Percentiles rank a stretch among this genome's conserved stretches.
Conservation (phyloP, 1,140 invertebrate species). For the Cydia pomonella region DNA sequence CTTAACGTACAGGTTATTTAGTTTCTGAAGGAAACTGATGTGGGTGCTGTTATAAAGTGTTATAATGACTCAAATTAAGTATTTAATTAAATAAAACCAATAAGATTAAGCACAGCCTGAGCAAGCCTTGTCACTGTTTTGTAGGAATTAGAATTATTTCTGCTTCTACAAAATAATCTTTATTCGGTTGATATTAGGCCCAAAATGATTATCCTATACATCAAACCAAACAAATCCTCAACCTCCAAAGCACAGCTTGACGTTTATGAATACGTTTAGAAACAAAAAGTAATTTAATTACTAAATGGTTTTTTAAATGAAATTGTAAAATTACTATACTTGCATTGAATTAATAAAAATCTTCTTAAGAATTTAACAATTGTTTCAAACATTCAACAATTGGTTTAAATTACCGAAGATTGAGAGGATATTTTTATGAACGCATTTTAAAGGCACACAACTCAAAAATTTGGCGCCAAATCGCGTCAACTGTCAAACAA, state of each 20-base stretch:
- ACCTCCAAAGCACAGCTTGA: neutral
- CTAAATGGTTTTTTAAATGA: too few relatives aligned
- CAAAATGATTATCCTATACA: neutral
- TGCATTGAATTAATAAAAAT: too few relatives aligned
- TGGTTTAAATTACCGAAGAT: too few relatives aligned
- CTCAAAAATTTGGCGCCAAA: slow-evolving; percentile 40
- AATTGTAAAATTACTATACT: too few relatives aligned
- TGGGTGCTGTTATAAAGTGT: neutral
- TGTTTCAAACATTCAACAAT: too few relatives aligned
- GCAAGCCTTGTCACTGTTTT: neutral
- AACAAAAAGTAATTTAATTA: neutral
- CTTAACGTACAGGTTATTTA: neutral
- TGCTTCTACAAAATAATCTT: neutral
- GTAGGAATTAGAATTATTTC: neutral
- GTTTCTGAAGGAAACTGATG: slow-evolving; percentile 7
- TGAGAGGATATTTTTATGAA: neutral
- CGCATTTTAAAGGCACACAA: neutral
- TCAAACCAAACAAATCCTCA: neutral
- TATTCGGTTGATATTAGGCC: neutral
- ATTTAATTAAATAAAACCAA: slow-evolving; percentile 12
- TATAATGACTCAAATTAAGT: neutral
- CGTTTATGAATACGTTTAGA: neutral
- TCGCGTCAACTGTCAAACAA: slow-evolving; percentile 34
- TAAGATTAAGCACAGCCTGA: neutral
- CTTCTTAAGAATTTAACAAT: too few relatives aligned